Evolutionary conservation across 2,888 invertebrate genomes (phyloP).

Genomic region (Neoaliturus tenellus): DNA sequence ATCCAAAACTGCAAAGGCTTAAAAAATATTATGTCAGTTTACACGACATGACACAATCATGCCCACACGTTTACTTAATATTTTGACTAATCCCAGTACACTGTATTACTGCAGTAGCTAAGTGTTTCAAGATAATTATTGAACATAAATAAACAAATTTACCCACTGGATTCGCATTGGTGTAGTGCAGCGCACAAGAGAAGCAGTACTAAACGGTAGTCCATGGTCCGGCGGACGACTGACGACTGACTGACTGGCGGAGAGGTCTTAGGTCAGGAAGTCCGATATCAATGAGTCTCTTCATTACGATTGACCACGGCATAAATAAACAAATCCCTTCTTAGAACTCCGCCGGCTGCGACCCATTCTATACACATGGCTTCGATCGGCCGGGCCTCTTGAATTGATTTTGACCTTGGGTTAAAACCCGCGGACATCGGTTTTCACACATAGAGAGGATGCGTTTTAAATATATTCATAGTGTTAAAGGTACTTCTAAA

Average conservation of each 20-base stretch:
- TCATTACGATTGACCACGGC: background rate
- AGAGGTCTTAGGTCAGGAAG: conserved; percentile 43
- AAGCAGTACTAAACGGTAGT: background rate
- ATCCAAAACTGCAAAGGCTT: too few relatives aligned
- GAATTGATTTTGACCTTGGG: background rate
- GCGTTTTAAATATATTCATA: too few relatives aligned
- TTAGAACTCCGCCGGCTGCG: background rate
- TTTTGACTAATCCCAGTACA: too few relatives aligned
- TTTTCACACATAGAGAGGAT: too few relatives aligned
- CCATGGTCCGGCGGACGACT: background rate
- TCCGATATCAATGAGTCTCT: conserved; percentile 25
- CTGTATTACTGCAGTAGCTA: too few relatives aligned
- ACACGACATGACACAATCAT: too few relatives aligned
- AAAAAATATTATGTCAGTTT: too few relatives aligned
- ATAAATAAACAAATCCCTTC: conserved; percentile 32
- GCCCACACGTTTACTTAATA: too few relatives aligned
- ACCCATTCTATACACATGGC: background rate
- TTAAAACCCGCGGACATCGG: too few relatives aligned
- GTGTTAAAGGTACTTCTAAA: too few relatives aligned
- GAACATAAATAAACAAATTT: too few relatives aligned
- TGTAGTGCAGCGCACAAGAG: background rate
- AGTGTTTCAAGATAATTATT: too few relatives aligned
- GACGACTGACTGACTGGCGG: background rate
- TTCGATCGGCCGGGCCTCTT: background rate
- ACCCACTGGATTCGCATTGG: background rate